Conservation (phyloP, 2,113 vertebrate genomes). For the Condylura cristata region DNA sequence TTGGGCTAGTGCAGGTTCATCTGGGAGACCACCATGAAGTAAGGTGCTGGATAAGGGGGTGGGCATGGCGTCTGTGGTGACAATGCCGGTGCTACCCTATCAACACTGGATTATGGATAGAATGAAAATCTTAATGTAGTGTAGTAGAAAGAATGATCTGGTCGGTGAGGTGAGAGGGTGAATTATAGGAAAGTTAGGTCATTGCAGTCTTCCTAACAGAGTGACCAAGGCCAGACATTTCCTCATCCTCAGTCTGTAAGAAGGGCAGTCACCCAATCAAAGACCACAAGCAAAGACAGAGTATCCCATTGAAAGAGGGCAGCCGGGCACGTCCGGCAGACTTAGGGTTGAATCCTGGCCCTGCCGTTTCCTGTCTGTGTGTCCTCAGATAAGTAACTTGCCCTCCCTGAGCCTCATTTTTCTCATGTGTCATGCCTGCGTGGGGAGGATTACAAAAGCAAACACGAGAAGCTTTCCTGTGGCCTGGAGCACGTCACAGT, state of each 20-base stretch:
- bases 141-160: not conserved
- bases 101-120: not conserved
- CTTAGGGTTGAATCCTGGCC: not conserved
- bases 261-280: not conserved
- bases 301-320: not conserved
- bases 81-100: not conserved
- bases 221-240: not conserved
- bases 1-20: not conserved
- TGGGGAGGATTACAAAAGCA: not conserved
- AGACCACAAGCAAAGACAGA: not conserved
- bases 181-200: not conserved
- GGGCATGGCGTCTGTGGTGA: not conserved
- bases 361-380: not conserved
- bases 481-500: not conserved
- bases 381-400: slow-evolving; percentile 20
- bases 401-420: not conserved
- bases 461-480: not conserved
- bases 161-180: not conserved
- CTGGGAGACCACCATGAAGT: not conserved
- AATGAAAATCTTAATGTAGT: not conserved
- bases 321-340: not conserved
- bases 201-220: not conserved
- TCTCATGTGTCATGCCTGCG: not conserved
- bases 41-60: not conserved
- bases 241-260: not conserved